Evolutionary conservation across 1,140 invertebrate genomes (phyloP), one percentile per base, ranked within the genome.

Genomic region (Stenopsyche tienmushanensis): DNA sequence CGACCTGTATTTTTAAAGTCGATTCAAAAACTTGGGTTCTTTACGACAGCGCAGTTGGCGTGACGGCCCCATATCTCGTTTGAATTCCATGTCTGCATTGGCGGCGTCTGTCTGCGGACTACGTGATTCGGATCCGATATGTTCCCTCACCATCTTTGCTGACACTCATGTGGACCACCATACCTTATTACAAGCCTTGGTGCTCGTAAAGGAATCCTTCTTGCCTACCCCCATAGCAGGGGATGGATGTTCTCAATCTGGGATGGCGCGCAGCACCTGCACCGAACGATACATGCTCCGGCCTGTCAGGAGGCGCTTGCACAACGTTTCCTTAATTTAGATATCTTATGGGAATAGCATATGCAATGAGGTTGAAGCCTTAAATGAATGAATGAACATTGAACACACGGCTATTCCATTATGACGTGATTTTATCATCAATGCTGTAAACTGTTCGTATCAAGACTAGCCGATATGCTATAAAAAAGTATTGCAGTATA

Each of bases 61-160:
- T 13, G 3, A 55, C 26, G 53, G 26, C 54, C 20, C 1, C 2
- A 17, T 8, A 13, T 34, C 23, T 60, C 39, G 41, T 60, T 60
- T 47, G 57, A 34, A 60, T 60, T 60, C 57, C 15, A 17, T 26
- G 23, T 17, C 29, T 2, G 42, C 23, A 47, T 18, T 7, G 29
- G 29, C 29, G 29, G 29, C 29, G 29, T 47, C 44, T 60, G 57
- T 47, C 57, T 60, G 57, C 21, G 21, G 18, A 5, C 10, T 26
- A 60, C 57, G 57, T 60, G 57, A 60, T 60, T 47, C 57, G 57
- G 42, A 47, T 60, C 24, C 57, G 42, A 47, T 49, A 58, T 58
- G 29, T 5, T 13, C 29, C 5, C 5, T 7, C 5, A 34, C 29
- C 29, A 34, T 13, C n/a, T n/a, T n/a, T n/a, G n/a, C n/a, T n/a